phyloP scores from a whole-genome alignment of 2,113 vertebrate species.

The Mixornis gularis region DNA sequence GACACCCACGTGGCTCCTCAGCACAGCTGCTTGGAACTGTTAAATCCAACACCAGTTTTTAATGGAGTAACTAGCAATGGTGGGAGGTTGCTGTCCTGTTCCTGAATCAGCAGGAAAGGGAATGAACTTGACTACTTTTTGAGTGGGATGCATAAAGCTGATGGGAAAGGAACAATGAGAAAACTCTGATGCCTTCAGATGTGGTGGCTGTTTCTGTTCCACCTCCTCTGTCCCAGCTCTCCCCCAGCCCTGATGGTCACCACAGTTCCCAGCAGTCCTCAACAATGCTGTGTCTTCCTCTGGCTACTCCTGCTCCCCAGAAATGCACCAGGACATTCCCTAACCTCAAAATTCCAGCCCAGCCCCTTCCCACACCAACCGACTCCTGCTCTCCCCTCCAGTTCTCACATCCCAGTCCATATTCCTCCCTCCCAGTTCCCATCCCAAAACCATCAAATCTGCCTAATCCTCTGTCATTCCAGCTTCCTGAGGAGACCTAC shows the following conservation, averaged over 20 bases:
- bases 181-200: neutral
- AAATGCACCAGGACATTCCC: neutral
- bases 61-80: neutral
- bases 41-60: neutral
- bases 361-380: neutral
- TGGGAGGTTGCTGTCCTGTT: neutral
- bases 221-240: neutral
- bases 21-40: neutral
- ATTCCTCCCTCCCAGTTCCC: neutral
- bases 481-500: neutral
- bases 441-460: neutral
- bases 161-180: neutral
- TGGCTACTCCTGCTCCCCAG: neutral
- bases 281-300: neutral
- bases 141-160: neutral
- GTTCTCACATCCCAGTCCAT: neutral
- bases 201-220: neutral
- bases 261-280: neutral
- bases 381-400: neutral
- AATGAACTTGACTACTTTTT: neutral
- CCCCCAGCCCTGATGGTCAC: neutral
- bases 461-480: neutral
- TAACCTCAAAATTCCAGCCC: neutral
- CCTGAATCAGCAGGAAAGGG: neutral
- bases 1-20: neutral